Evolutionary conservation across 2,797 vertebrate species (phyloP), one percentile per base, ranked within the genome.

Genomic region (Trachops cirrhosus): DNA sequence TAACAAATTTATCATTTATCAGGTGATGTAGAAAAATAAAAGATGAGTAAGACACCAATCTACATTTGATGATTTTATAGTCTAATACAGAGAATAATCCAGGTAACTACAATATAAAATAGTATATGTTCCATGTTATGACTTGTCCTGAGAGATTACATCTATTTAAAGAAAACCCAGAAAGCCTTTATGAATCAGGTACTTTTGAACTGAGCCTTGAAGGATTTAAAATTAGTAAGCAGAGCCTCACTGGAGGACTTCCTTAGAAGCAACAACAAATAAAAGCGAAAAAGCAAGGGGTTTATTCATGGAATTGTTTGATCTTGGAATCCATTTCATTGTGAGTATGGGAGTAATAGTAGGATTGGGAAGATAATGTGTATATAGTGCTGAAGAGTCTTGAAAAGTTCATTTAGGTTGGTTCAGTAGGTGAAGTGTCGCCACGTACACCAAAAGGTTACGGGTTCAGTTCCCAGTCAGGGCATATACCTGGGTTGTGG

Each of bases 141-240:
- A 77, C 22, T 75, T 94, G 10, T 46, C 52, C 41, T 50, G 6
- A 89, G 54, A 86, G 11, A 39, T 54, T 16, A 34, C n/a, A 50
- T 67, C 85, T 89, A 77, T 92, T 85, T 89, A 77, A 89, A 91
- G 44, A 26, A 86, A 89, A 92, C 37, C 26, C 29, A 57, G 85
- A 50, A 94, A 80, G 14, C 6, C 16, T 82, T 82, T 26, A 57
- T 77, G 24, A 92, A 50, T 29, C 29, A 44, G 11, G 14, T 93
- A 46, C n/a, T 82, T 95, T 89, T 77, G 59, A 71, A 1, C n/a
- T 77, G 37, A 86, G 9, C 32, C 34, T 86, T 89, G 68, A 77
- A 82, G 22, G 37, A 64, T 77, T 88, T 77, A 77, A 79, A 93
- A 44, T 90, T 95, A 89, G 19, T 86, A 67, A 89, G 37, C 41